Percentiles rank a stretch among this genome's conserved stretches.
Evolutionary conservation across 2,113 vertebrate genomes (phyloP).

Genomic region (Pluvialis apricaria): DNA sequence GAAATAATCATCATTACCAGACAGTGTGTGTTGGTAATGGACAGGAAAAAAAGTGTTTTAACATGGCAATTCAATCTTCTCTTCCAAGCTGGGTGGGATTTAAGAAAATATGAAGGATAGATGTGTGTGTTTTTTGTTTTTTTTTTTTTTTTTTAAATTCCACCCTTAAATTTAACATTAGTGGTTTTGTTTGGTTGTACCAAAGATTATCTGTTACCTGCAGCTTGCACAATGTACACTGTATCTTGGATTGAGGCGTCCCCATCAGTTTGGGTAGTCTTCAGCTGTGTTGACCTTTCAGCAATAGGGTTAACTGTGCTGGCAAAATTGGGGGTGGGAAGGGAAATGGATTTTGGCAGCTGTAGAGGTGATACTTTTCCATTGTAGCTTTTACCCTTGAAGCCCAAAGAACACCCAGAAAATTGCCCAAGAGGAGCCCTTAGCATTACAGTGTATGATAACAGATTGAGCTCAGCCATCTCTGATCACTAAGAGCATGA

Average conservation of each 20-base stretch:
- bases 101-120: not conserved
- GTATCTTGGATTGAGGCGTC: not conserved
- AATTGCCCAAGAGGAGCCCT: not conserved
- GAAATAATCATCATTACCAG: not conserved
- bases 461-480: not conserved
- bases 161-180: not conserved
- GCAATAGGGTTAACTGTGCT: not conserved
- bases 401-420: not conserved
- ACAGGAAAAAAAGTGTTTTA: not conserved
- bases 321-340: not conserved
- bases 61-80: not conserved
- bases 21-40: fast-evolving
- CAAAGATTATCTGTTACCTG: not conserved
- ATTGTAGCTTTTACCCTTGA: not conserved
- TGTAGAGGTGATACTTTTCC: not conserved
- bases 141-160: not conserved
- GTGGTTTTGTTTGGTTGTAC: not conserved
- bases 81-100: not conserved
- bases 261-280: no score
- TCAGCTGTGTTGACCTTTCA: not conserved
- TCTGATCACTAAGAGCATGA: not conserved
- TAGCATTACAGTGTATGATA: fast-evolving
- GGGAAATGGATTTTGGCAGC: not conserved
- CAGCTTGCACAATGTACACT: no score
- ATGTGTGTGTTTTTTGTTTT: not conserved